These are phyloP conservation scores for Amblyteles armatorius DNA, from an alignment of 2,888 invertebrate species.

Conservation along the genomic window DNA sequence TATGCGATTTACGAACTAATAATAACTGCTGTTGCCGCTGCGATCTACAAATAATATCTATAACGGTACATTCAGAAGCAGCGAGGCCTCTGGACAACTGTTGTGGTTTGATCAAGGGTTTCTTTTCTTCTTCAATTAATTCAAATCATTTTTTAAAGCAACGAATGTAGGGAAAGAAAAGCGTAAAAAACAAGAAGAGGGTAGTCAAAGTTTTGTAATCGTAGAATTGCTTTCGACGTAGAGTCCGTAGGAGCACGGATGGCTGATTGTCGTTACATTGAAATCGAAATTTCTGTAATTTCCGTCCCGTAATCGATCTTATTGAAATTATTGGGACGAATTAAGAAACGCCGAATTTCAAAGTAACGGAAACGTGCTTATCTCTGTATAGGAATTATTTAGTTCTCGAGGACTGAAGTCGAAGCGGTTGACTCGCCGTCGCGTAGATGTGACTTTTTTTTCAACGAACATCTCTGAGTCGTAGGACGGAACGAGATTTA, in stretches of 20 bases:
- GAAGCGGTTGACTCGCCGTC: background rate
- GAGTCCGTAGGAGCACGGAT: constrained; percentile 11
- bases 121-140: constrained; percentile 31
- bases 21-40: constrained; percentile 30
- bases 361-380: constrained; percentile 1
- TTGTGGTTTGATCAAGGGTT: constrained; percentile 44
- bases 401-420: constrained; percentile 1
- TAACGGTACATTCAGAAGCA: constrained; percentile 43
- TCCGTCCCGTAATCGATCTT: background rate
- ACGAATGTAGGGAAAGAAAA: constrained; percentile 11
- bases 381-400: constrained; percentile 17
- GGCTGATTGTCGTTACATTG: background rate
- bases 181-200: background rate
- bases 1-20: constrained; percentile 31
- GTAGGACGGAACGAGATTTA: background rate
- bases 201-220: background rate
- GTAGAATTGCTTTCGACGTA: constrained; percentile 18
- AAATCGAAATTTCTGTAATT: constrained; percentile 24
- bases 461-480: background rate
- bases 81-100: constrained; percentile 54
- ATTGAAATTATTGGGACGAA: background rate
- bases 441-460: background rate
- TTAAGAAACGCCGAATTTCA: background rate
- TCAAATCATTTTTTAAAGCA: constrained; percentile 12
- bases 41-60: constrained; percentile 43